These are phyloP conservation scores for Montipora foliosa DNA, from an alignment of 64 coral and sea anemone genomes.

Conservation along the genomic window DNA sequence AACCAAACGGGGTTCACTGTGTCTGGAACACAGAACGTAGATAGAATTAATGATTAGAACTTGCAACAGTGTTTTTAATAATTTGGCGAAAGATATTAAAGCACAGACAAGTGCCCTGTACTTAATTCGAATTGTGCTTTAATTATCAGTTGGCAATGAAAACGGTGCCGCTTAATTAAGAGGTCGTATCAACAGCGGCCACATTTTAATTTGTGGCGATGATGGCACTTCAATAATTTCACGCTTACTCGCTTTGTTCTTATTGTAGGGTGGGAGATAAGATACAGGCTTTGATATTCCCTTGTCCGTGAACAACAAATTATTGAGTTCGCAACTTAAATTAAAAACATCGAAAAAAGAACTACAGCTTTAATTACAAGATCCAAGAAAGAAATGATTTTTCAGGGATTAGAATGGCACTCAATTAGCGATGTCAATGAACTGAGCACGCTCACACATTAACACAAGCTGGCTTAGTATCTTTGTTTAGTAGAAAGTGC, in stretches of 20 bases:
- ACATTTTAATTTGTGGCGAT: slow-evolving; percentile 33
- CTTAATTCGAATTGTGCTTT: slow-evolving; percentile 55
- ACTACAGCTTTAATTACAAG: slow-evolving; percentile 14
- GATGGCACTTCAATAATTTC: slow-evolving; percentile 23
- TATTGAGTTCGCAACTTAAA: neutral
- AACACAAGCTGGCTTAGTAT: neutral
- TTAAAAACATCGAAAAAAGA: slow-evolving; percentile 17
- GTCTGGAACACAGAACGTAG: neutral
- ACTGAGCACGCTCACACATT: neutral
- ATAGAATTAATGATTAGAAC: no score
- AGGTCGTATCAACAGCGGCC: slow-evolving; percentile 16
- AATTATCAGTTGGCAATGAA: slow-evolving; percentile 36
- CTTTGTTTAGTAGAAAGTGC: neutral
- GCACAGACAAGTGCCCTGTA: neutral
- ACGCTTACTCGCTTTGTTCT: slow-evolving; percentile 35
- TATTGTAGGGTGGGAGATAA: neutral
- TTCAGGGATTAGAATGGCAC: neutral
- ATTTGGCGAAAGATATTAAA: neutral
- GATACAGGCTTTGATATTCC: neutral
- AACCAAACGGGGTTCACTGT: no score
- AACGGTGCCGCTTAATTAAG: neutral
- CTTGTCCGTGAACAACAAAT: neutral
- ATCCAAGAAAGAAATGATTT: slow-evolving; percentile 22
- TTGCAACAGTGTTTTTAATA: no score
- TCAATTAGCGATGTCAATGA: slow-evolving; percentile 24